These are phyloP conservation scores for Chaetodon auriga DNA, from an alignment of 2,113 vertebrate species.

Conservation along the genomic window DNA sequence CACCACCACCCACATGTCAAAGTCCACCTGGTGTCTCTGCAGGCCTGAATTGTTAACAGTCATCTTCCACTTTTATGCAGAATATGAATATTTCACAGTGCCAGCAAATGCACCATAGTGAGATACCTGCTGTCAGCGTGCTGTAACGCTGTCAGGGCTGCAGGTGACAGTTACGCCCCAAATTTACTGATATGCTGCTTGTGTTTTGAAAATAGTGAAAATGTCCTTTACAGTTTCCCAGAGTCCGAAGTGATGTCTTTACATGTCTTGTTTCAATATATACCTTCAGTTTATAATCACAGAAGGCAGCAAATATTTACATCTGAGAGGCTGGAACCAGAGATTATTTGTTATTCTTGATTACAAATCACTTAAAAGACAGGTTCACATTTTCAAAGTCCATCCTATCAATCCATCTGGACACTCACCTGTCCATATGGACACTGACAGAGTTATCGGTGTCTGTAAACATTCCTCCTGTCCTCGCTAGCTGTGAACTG, in stretches of 20 bases:
- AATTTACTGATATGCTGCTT: background rate
- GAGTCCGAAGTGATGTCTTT: background rate
- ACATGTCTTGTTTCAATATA: background rate
- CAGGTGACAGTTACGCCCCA: background rate
- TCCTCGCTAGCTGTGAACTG: background rate
- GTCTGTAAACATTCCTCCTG: background rate
- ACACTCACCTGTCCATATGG: background rate
- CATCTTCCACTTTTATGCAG: background rate
- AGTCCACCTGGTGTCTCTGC: background rate
- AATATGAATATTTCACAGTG: conserved; percentile 24
- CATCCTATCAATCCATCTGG: background rate
- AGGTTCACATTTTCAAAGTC: background rate
- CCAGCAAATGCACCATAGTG: background rate
- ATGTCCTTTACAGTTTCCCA: background rate
- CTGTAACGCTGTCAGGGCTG: background rate
- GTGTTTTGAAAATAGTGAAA: background rate
- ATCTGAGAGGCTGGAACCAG: background rate
- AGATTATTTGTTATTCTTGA: background rate
- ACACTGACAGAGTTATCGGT: background rate
- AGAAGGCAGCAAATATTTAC: background rate
- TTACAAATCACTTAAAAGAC: background rate
- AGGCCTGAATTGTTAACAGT: background rate
- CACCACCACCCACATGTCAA: background rate
- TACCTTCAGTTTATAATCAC: background rate
- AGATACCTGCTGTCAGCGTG: background rate